Evolutionary conservation across 2,888 invertebrate genomes (phyloP).

Genomic region (Cephus pulcher): DNA sequence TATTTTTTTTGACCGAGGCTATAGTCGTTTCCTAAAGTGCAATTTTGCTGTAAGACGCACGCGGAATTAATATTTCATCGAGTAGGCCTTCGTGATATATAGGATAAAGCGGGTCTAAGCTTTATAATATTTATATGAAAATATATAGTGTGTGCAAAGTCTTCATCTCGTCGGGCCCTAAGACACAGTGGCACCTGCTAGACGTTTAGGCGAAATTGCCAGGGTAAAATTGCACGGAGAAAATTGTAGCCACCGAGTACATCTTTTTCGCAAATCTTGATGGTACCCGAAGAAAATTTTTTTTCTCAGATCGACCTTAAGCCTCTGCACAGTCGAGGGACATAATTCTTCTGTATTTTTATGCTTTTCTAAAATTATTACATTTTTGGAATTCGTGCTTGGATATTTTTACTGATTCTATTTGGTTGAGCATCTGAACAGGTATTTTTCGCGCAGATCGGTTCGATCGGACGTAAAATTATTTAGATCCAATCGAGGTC

Average conservation of each 20-base stretch:
- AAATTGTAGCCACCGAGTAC: constrained; percentile 17
- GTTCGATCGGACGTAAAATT: too few species aligned
- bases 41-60: constrained; percentile 2
- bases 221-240: constrained; percentile 41
- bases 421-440: too few species aligned
- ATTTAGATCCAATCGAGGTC: neutral
- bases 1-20: neutral
- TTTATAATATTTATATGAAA: constrained; percentile 10
- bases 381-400: neutral
- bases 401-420: too few species aligned
- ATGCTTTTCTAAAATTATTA: neutral
- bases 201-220: constrained; percentile 46
- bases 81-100: neutral
- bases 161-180: constrained; percentile 18
- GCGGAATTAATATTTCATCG: constrained; percentile 45
- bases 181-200: constrained; percentile 43
- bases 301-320: neutral
- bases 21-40: constrained; percentile 28
- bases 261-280: neutral
- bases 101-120: constrained; percentile 6
- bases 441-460: too few species aligned
- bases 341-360: neutral
- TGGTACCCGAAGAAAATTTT: neutral
- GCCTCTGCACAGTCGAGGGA: neutral
- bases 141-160: constrained; percentile 14